A percentile compares a stretch with the other conserved stretches of the same genome.
These are phyloP conservation scores for Crocallis elinguaria DNA, from an alignment of 2,888 invertebrate species.

Conservation along the genomic window DNA sequence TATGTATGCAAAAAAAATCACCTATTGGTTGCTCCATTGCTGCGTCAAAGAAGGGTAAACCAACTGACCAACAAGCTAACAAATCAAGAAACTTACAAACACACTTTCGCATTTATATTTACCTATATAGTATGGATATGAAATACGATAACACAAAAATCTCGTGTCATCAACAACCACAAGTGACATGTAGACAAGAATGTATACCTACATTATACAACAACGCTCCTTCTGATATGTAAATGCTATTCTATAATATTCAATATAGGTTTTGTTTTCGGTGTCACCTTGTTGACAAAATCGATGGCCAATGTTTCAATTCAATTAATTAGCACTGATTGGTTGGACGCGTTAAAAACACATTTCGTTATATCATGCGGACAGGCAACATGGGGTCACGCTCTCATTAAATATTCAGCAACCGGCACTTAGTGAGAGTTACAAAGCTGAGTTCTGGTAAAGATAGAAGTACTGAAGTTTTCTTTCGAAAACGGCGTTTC, in stretches of 20 bases:
- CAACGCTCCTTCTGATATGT: too few species aligned
- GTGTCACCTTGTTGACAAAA: constrained; percentile 10
- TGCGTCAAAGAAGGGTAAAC: too few species aligned
- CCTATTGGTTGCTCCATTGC: too few species aligned
- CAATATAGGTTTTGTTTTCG: background rate
- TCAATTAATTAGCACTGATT: constrained; percentile 38
- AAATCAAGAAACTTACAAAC: too few species aligned
- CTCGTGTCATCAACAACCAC: too few species aligned
- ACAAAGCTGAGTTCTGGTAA: background rate
- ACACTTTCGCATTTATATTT: too few species aligned
- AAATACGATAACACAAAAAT: too few species aligned
- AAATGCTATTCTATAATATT: background rate
- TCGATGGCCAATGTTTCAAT: constrained; percentile 16
- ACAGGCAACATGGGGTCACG: constrained; percentile 30
- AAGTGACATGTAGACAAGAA: too few species aligned
- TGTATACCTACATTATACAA: too few species aligned
- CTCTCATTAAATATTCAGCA: constrained; percentile 26
- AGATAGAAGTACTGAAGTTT: constrained; percentile 10
- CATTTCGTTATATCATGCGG: constrained; percentile 24
- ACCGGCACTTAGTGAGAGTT: constrained; percentile 9
- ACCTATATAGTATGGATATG: too few species aligned
- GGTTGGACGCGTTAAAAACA: constrained; percentile 19
- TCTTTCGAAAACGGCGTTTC: background rate
- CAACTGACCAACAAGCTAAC: too few species aligned
- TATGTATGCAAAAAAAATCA: too few species aligned